Percentiles rank a stretch among this genome's conserved stretches.
phyloP scores from a whole-genome alignment of 2,797 vertebrate genomes.

The Typhlichthys subterraneus region DNA sequence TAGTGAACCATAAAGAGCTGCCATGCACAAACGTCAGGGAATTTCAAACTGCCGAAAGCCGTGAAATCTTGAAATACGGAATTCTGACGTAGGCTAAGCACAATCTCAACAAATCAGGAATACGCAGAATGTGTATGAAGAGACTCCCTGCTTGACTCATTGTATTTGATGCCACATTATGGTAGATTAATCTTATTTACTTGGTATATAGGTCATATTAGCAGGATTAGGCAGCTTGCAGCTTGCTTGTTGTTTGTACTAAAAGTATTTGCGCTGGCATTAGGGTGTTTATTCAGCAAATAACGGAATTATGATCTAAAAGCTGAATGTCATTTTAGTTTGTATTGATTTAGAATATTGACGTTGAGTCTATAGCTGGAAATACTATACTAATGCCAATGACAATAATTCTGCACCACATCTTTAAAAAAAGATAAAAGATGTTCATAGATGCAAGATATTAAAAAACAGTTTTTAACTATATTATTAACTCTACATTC shows the following conservation, averaged over 20 bases:
- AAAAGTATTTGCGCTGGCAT: neutral
- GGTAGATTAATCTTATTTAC: conserved; percentile 65
- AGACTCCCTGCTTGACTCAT: conserved; percentile 49
- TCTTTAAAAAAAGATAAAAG: conserved; percentile 25
- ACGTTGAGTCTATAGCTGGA: conserved; percentile 46
- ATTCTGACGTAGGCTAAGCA: conserved; percentile 32
- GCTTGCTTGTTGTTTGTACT: neutral
- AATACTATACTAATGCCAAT: conserved; percentile 12
- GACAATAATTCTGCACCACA: neutral
- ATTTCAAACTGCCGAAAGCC: conserved; percentile 52
- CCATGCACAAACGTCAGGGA: conserved; percentile 36
- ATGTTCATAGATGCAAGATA: conserved; percentile 46
- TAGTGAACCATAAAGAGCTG: conserved; percentile 51
- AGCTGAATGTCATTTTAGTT: conserved; percentile 39
- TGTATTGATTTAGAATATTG: conserved; percentile 48
- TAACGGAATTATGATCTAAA: conserved; percentile 26
- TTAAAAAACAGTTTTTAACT: conserved; percentile 18
- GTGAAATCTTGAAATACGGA: conserved; percentile 22
- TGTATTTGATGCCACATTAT: conserved; percentile 53
- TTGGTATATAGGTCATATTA: conserved; percentile 82
- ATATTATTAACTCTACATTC: conserved; percentile 29
- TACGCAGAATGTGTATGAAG: conserved; percentile 34
- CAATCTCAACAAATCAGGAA: conserved; percentile 47
- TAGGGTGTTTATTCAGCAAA: conserved; percentile 54
- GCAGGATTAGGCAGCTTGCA: conserved; percentile 62